Percentiles rank a stretch among this genome's conserved stretches.
phyloP scores from a whole-genome alignment of 2,888 invertebrate genomes.

The Melieria picta region DNA sequence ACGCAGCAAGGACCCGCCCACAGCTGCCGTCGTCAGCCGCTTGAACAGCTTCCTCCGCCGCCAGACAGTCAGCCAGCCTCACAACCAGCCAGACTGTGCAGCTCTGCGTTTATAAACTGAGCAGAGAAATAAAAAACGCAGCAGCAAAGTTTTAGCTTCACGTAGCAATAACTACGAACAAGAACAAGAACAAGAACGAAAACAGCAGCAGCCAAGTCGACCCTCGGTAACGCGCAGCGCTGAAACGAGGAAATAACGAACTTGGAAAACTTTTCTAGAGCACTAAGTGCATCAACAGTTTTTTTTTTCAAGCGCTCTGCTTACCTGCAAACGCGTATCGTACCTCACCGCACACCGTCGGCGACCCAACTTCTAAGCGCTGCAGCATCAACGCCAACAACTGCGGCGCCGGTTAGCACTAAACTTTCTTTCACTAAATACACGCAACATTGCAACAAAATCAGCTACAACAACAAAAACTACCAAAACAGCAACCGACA shows the following conservation, averaged over 20 bases:
- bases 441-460: conserved; percentile 1
- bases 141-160: conserved; percentile 25
- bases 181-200: too few species aligned
- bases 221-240: background rate
- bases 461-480: background rate
- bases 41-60: background rate
- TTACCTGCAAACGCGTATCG: background rate
- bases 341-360: background rate
- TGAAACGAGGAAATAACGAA: conserved; percentile 27
- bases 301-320: background rate
- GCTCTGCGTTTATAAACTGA: conserved; percentile 20
- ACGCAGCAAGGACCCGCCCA: background rate
- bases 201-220: background rate
- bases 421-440: background rate
- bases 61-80: background rate
- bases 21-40: background rate
- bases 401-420: background rate
- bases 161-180: background rate
- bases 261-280: conserved; percentile 33
- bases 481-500: background rate
- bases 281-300: conserved; percentile 27
- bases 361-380: background rate
- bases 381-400: background rate
- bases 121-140: background rate
- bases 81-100: background rate